Evolutionary conservation across 1,140 invertebrate species (phyloP).

Genomic region (Macrostomum lignano): DNA sequence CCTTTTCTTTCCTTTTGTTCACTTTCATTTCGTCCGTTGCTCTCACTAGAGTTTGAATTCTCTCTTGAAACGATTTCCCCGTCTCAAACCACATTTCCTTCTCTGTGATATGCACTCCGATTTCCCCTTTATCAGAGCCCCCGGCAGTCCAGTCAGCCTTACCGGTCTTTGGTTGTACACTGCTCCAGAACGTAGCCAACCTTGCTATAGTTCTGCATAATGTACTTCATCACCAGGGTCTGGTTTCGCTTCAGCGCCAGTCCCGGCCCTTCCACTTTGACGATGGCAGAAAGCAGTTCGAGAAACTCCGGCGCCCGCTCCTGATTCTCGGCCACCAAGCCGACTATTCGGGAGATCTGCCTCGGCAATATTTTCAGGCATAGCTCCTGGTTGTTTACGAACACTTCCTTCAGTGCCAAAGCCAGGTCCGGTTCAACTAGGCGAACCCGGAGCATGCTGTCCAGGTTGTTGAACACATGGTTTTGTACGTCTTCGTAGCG

Average conservation of each 20-base stretch:
- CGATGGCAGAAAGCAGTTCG: slow-evolving; percentile 9
- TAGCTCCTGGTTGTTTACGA: slow-evolving; percentile 8
- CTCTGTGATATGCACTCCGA: too few relatives aligned
- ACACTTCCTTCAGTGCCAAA: slow-evolving; percentile 8
- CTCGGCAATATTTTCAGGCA: slow-evolving; percentile 9
- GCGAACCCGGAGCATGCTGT: slow-evolving; percentile 14
- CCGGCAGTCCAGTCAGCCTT: too few relatives aligned
- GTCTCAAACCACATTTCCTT: too few relatives aligned
- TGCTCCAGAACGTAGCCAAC: slow-evolving; percentile 10
- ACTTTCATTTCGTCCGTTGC: too few relatives aligned
- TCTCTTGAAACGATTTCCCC: too few relatives aligned
- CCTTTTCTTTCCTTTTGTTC: too few relatives aligned
- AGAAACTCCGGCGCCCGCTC: slow-evolving; percentile 9
- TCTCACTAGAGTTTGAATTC: too few relatives aligned
- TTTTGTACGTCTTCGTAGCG: slow-evolving; percentile 6
- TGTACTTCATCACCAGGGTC: slow-evolving; percentile 10
- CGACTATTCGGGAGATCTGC: slow-evolving; percentile 9
- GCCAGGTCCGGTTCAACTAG: slow-evolving; percentile 14
- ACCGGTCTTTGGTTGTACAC: too few relatives aligned
- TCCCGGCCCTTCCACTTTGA: slow-evolving; percentile 9
- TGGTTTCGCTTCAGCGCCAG: slow-evolving; percentile 10
- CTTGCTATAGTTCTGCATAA: slow-evolving; percentile 10
- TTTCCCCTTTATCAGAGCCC: too few relatives aligned
- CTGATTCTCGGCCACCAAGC: slow-evolving; percentile 6
- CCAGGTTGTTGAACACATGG: neutral